phyloP scores from a whole-genome alignment of 2,113 vertebrate genomes.

The Aptenodytes forsteri region DNA sequence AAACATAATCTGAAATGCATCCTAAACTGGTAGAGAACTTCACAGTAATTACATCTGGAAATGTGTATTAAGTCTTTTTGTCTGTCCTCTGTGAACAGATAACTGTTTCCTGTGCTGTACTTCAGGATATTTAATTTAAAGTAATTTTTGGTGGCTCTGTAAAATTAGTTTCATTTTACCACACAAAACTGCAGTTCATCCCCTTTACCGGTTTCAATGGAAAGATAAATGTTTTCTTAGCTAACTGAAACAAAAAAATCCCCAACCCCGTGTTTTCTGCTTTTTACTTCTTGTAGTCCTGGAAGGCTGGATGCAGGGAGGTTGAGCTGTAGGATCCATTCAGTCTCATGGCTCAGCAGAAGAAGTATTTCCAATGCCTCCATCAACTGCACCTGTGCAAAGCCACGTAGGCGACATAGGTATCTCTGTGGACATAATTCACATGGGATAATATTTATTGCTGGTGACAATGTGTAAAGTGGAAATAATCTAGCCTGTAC shows the following conservation, averaged over 20 bases:
- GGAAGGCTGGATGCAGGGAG: background rate
- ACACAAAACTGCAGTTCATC: background rate
- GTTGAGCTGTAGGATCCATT: background rate
- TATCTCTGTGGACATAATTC: background rate
- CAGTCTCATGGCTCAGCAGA: background rate
- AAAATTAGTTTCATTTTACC: background rate
- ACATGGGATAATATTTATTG: background rate
- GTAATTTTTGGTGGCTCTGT: background rate
- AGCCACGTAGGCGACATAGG: background rate
- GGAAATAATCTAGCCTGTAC: background rate
- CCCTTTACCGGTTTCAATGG: background rate
- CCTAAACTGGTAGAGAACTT: background rate
- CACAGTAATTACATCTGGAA: background rate
- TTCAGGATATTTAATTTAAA: conserved; percentile 1
- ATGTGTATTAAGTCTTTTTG: background rate
- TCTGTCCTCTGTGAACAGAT: background rate
- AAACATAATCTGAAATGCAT: background rate
- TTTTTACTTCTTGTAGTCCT: background rate
- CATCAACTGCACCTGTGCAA: background rate
- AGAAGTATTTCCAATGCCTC: background rate
- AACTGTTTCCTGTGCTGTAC: background rate
- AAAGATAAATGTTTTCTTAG: background rate
- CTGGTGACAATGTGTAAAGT: background rate
- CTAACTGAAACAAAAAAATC: background rate
- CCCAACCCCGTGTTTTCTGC: background rate